These are phyloP conservation scores for Ceriagrion tenellum DNA, from an alignment of 2,888 invertebrate genomes.

Conservation along the genomic window DNA sequence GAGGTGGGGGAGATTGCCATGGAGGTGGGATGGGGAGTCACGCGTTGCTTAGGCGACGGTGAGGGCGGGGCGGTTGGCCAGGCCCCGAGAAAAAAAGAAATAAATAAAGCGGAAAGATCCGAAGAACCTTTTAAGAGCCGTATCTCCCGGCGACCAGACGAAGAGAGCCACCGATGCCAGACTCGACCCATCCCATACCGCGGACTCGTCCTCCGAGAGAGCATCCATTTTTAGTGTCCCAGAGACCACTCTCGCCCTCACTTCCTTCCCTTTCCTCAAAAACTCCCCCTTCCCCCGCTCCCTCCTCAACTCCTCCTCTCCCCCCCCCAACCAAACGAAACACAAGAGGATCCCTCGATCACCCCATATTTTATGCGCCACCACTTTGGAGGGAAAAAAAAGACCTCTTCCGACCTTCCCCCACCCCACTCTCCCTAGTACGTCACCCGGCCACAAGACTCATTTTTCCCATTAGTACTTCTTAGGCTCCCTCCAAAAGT, in stretches of 20 bases:
- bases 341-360: neutral
- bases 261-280: too few relatives aligned
- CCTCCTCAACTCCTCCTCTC: too few relatives aligned
- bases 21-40: neutral
- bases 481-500: conserved; percentile 11
- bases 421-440: neutral
- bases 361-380: conserved; percentile 17
- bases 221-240: conserved; percentile 39
- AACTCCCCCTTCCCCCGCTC: neutral
- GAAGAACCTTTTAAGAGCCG: conserved; percentile 51
- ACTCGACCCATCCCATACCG: neutral
- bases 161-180: conserved; percentile 25
- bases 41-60: neutral
- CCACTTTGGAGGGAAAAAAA: neutral
- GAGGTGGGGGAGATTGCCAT: neutral
- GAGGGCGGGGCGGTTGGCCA: neutral
- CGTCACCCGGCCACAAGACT: conserved; percentile 39
- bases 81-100: neutral
- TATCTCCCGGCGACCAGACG: conserved; percentile 21
- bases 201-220: neutral
- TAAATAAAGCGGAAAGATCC: neutral
- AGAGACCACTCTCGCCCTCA: neutral
- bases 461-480: conserved; percentile 54
- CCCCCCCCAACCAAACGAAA: neutral
- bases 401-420: neutral